Evolutionary conservation across 92 coral and sea anemone species (phyloP), one percentile per base, ranked within the genome.

Genomic region (Actinernus sp.): DNA sequence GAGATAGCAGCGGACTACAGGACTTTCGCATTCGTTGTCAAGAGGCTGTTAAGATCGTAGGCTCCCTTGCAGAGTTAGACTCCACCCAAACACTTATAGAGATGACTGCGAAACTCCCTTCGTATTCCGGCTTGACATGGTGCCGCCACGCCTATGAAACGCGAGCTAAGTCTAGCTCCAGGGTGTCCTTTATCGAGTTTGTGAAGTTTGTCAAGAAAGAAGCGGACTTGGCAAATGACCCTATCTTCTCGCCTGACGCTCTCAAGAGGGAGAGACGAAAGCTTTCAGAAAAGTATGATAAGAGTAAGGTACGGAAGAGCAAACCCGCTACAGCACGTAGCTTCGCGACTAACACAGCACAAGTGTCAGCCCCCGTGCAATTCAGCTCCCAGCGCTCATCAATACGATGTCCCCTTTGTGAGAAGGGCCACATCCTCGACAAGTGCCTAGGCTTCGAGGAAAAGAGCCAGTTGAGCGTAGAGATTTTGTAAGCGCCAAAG

Each of bases 221-320:
- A n/a, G n/a, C n/a, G n/a, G n/a, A n/a, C n/a, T n/a, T n/a, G n/a
- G n/a, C n/a, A n/a, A n/a, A n/a, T n/a, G n/a, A n/a, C n/a, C n/a
- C 12, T 0, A 49, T 85, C 23, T 85, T 78, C 72, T 85, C 87
- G 16, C 75, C 76, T 3, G 76, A 76, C 18, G 76, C 76, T 25
- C 38, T 76, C 8, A 76, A 49, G 36, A 53, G 30, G 1, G 76
- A 76, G 26, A 28, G 51, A 25, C 57, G 28, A 43, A 52, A 51
- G 66, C n/a, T n/a, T n/a, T n/a, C 67, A 26, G 67, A 28, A 17
- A 39, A 22, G 17, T 49, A 68, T 52, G 30, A 6, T n/a, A 52
- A 31, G 76, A 16, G 52, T n/a, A n/a, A n/a, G 30, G 61, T 34
- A 37, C 27, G 61, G 65, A 76, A 17, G 48, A 26, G 59, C 74